These are phyloP conservation scores for Acromyrmex echinatior DNA, from an alignment of 1,140 invertebrate genomes.

Conservation along the genomic window DNA sequence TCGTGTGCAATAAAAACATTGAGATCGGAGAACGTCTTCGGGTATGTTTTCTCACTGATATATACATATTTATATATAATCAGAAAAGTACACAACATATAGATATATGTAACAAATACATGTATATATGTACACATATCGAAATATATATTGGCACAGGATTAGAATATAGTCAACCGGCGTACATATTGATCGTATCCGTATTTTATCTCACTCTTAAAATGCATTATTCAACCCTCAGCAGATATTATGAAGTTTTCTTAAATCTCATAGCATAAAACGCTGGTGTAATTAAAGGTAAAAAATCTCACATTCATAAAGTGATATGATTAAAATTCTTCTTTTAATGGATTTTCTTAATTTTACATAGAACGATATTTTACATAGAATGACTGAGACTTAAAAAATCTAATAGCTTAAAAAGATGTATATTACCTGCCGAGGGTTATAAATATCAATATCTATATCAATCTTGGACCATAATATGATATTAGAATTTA, in stretches of 20 bases:
- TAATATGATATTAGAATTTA: conserved; percentile 25
- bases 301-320: conserved; percentile 9
- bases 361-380: neutral
- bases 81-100: conserved; percentile 65
- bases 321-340: conserved; percentile 15
- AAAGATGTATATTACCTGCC: conserved; percentile 3
- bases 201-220: conserved; percentile 29
- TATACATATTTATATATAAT: conserved; percentile 47
- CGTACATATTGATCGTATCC: conserved; percentile 49
- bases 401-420: neutral
- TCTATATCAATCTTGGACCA: conserved; percentile 11
- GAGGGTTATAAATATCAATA: conserved; percentile 2
- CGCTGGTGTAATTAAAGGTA: neutral
- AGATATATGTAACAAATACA: conserved; percentile 58
- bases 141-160: conserved; percentile 75
- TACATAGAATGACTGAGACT: neutral
- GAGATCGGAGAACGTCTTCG: conserved; percentile 47
- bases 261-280: neutral
- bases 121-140: conserved; percentile 61
- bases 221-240: conserved; percentile 27
- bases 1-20: conserved; percentile 57
- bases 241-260: neutral
- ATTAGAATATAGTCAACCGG: conserved; percentile 73
- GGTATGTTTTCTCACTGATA: conserved; percentile 44
- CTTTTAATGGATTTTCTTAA: neutral